A percentile compares a stretch with the other conserved stretches of the same genome.
phyloP scores from a whole-genome alignment of 1,140 invertebrate genomes.

The Calosoma granatense region DNA sequence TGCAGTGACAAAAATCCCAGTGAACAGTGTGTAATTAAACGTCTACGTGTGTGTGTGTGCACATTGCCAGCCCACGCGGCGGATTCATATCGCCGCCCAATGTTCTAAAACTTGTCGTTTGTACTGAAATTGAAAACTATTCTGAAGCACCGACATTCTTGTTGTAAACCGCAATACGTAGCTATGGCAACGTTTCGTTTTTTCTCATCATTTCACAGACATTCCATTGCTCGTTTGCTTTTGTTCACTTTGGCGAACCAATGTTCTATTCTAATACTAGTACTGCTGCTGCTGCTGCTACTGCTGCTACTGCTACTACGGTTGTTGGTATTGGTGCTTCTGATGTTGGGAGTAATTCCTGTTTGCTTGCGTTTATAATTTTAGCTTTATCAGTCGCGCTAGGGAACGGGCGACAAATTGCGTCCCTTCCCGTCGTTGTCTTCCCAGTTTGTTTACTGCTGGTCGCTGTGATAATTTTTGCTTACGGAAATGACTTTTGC shows the following conservation, averaged over 20 bases:
- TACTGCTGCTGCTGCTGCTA: no score
- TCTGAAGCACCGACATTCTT: neutral
- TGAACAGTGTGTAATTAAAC: no score
- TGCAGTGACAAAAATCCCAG: neutral
- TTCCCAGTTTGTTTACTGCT: neutral
- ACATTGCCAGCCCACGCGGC: no score
- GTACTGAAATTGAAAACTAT: neutral
- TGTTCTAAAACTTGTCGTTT: neutral
- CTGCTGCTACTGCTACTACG: no score
- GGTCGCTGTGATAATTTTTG: neutral
- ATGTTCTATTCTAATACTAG: no score
- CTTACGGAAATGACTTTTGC: neutral
- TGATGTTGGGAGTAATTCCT: no score
- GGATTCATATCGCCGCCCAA: no score
- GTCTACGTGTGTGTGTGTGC: no score
- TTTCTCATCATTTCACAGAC: neutral
- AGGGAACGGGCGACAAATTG: neutral
- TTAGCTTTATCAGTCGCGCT: neutral
- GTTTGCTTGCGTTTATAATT: neutral
- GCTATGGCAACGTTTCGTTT: neutral
- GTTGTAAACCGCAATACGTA: neutral
- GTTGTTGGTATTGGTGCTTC: no score
- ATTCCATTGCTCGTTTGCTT: neutral
- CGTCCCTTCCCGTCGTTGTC: neutral
- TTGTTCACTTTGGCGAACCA: no score